Evolutionary conservation across 2,888 invertebrate genomes (phyloP), one percentile per base, ranked within the genome.

Genomic region (Alcis repandata): DNA sequence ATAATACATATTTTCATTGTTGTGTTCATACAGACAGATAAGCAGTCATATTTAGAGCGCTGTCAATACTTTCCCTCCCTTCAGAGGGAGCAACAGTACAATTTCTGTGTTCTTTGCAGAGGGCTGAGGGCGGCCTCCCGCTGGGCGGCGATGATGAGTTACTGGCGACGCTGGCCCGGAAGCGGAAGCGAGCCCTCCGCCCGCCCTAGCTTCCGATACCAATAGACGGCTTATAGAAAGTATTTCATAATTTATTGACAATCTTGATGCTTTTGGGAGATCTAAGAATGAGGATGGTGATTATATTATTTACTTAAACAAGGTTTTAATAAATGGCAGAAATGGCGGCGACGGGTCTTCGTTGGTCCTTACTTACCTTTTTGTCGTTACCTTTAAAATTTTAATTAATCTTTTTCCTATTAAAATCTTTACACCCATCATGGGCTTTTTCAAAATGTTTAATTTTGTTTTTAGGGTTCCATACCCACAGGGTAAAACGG

Each of bases 111-210:
- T 89, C 89, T 89, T 90, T 89, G 85, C 86, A 80, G 86, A 82
- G 88, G 83, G 86, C 45, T 17, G 54, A 58, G 77, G 88, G 84
- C 67, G 76, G 75, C 72, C 85, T 85, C 90, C 91, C 82, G 88
- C 78, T 72, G 92, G 70, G 90, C 72, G 78, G 82, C 91, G 92
- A 92, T 92, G 92, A 93, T 92, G 92, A 92, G 91, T 92, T 92
- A 92, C 88, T 85, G 84, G 68, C 71, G 77, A 77, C 48, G 53
- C 52, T 58, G 52, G 46, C 45, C 83, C 86, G 84, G 86, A 85
- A 79, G 66, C 85, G 91, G 92, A 91, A 89, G 89, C 89, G 85
- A 84, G 88, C 87, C 89, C 89, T 90, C 89, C 83, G 76, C 80
- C 83, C 77, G 86, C 87, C 81, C 88, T 82, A 73, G 77, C 89